A percentile compares a stretch with the other conserved stretches of the same genome.
phyloP scores from a whole-genome alignment of 2,888 invertebrate genomes.

The Monopis laevigella region DNA sequence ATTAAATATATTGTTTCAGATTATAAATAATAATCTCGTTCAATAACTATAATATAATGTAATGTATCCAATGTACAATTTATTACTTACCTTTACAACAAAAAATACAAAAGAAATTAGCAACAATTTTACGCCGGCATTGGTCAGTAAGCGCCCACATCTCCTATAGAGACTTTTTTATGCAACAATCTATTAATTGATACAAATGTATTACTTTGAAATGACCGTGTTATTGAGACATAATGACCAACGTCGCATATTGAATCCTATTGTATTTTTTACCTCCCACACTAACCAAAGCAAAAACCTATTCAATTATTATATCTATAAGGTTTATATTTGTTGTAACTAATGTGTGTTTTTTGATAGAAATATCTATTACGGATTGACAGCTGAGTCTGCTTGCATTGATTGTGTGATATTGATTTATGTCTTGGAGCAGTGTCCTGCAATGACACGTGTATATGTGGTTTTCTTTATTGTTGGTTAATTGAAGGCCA shows the following conservation, averaged over 20 bases:
- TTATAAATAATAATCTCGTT: no score
- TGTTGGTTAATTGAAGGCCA: no score
- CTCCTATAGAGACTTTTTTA: conserved; percentile 30
- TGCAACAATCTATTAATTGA: conserved; percentile 61
- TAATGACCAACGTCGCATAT: conserved; percentile 39
- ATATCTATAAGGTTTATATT: no score
- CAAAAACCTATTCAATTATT: no score
- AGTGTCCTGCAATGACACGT: no score
- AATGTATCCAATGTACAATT: neutral
- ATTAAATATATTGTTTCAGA: no score
- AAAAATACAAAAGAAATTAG: neutral
- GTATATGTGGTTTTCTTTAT: no score
- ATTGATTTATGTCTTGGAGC: no score
- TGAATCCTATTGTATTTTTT: neutral
- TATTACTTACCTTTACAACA: neutral
- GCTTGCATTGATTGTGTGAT: no score
- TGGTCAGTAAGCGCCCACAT: conserved; percentile 39
- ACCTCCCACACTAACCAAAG: neutral
- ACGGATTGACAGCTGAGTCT: no score
- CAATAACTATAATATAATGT: conserved; percentile 3
- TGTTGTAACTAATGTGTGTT: no score
- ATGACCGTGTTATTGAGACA: conserved; percentile 36
- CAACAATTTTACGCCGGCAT: conserved; percentile 1
- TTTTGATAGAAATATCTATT: no score
- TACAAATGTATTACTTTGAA: conserved; percentile 32